A percentile compares a stretch with the other conserved stretches of the same genome.
Evolutionary conservation across 2,797 vertebrate genomes (phyloP).

Genomic region (Sitta carolinensis): DNA sequence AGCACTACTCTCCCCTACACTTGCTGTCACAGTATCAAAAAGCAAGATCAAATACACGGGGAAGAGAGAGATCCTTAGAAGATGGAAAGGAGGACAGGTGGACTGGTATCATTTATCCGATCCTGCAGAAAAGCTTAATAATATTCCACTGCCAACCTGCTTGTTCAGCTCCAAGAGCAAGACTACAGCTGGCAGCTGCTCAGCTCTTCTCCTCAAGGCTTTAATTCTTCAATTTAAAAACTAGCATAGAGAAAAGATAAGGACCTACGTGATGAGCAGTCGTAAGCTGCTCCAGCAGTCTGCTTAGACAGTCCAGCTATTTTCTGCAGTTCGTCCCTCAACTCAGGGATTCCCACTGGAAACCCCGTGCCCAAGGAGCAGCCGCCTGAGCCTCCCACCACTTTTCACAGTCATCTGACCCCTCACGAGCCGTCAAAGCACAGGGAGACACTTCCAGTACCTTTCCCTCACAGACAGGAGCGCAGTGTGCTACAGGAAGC

Average conservation of each 20-base stretch:
- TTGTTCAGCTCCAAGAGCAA: not conserved
- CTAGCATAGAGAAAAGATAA: not conserved
- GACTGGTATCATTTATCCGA: not conserved
- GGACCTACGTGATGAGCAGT: not conserved
- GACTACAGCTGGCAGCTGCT: not conserved
- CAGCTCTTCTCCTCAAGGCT: not conserved
- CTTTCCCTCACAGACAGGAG: not conserved
- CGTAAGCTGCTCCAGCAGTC: not conserved
- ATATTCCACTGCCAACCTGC: not conserved
- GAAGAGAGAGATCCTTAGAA: not conserved
- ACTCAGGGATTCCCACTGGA: not conserved
- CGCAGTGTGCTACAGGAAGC: not conserved
- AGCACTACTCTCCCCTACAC: not conserved
- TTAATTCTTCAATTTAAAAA: not conserved
- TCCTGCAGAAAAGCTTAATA: not conserved
- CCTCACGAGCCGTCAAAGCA: not conserved
- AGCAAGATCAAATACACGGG: not conserved
- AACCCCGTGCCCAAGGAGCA: not conserved
- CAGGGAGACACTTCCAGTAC: not conserved
- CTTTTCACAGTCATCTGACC: not conserved
- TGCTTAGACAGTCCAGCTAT: not conserved
- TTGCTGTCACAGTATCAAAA: not conserved
- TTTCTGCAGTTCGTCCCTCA: rapidly evolving
- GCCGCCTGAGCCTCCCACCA: not conserved
- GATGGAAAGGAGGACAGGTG: not conserved